A percentile compares a stretch with the other conserved stretches of the same genome.
Conservation (phyloP, 2,113 vertebrate genomes). For the Scomber colias region DNA sequence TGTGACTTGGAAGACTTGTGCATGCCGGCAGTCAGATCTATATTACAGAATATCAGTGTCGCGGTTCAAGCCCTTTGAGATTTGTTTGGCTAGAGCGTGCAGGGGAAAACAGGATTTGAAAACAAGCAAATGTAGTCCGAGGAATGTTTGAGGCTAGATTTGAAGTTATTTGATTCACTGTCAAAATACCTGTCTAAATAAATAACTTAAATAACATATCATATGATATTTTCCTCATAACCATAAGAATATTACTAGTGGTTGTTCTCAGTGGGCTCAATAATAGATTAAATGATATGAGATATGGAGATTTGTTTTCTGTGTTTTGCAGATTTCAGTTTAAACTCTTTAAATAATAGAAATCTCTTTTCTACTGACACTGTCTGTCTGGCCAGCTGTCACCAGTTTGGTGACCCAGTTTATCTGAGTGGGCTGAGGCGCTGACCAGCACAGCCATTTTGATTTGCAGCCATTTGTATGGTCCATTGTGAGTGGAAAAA, state of each 20-base stretch:
- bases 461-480: conserved; percentile 52
- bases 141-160: too few species aligned
- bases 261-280: background rate
- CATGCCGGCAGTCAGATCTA: background rate
- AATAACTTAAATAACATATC: too few species aligned
- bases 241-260: background rate
- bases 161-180: too few species aligned
- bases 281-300: background rate
- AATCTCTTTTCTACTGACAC: background rate
- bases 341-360: background rate
- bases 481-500: conserved; percentile 53
- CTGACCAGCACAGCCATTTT: conserved; percentile 75
- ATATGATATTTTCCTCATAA: background rate
- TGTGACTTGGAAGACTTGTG: conserved; percentile 3
- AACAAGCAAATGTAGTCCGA: too few species aligned
- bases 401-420: conserved; percentile 74
- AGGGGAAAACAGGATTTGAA: background rate
- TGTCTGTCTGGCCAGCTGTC: conserved; percentile 61
- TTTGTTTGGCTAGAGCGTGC: background rate
- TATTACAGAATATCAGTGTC: conserved; percentile 52
- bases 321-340: background rate
- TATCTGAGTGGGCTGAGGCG: conserved; percentile 66
- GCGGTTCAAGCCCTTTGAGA: background rate
- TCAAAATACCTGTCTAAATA: too few species aligned
- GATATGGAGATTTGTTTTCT: background rate